Evolutionary conservation across 1,140 invertebrate genomes (phyloP), one percentile per base, ranked within the genome.

Genomic region (Danaus plexippus): DNA sequence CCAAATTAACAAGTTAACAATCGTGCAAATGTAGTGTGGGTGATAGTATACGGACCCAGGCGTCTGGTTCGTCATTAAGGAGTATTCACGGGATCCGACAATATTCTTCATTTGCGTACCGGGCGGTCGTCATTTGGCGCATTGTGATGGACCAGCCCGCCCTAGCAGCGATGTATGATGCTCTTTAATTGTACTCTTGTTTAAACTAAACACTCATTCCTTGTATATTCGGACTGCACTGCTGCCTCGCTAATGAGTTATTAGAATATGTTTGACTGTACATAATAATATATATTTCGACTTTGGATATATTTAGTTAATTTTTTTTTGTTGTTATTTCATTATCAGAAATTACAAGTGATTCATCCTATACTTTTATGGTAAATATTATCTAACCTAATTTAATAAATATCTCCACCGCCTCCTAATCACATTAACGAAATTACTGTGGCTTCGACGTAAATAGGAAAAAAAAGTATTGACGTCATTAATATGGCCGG

Each of bases 91-190:
- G 70, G 54, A 73, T 72, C 77, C 80, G 79, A 84, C 80, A 86
- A 86, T 86, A 86, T 84, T 86, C 83, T 84, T 86, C 80, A 86
- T 83, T 86, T 84, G 75, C 80, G 80, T 80, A 75, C 75, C 71
- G 71, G 72, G 61, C 67, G 73, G 69, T 54, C 79, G 75, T 82
- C 77, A 85, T 82, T 85, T 82, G 76, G 67, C 70, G 73, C 67
- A 85, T 85, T 82, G 81, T 85, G 79, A 68, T 60, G 61, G 66
- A 56, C 64, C 57, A 52, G 64, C 66, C 57, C 72, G 63, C 79
- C 75, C 73, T 73, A 71, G 62, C 63, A 71, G 74, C 73, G 69
- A 76, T 78, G 62, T 71, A 70, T 77, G 69, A 67, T 54, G 61
- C 54, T 64, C 78, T 75, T 81, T 83, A 83, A 86, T 86, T 86